Conservation (phyloP, 2,113 vertebrate genomes). For the Tragelaphus scriptus region DNA sequence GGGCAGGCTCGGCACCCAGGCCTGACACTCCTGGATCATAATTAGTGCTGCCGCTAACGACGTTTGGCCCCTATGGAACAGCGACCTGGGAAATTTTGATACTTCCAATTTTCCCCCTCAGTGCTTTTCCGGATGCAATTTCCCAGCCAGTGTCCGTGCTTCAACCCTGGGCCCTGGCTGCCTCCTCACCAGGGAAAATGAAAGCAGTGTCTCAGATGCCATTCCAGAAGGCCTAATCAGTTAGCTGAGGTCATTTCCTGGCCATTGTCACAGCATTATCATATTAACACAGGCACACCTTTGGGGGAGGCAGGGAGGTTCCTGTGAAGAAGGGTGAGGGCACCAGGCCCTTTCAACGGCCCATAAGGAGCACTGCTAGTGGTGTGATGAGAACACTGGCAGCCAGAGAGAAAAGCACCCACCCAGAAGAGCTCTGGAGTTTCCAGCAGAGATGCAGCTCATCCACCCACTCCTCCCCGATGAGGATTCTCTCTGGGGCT, state of each 20-base stretch:
- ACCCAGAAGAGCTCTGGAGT: background rate
- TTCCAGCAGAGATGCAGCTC: background rate
- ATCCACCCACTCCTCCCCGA: background rate
- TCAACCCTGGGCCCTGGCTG: background rate
- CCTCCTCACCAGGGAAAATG: conserved; percentile 41
- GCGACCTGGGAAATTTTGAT: conserved; percentile 58
- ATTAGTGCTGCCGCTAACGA: conserved; percentile 52
- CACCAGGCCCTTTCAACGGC: background rate
- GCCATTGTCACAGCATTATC: conserved; percentile 31
- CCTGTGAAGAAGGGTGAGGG: background rate
- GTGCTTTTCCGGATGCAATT: conserved; percentile 26
- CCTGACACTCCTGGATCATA: conserved; percentile 44
- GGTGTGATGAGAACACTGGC: background rate
- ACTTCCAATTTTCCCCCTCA: conserved; percentile 43
- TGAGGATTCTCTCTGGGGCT: background rate
- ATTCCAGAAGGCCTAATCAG: conserved; percentile 35
- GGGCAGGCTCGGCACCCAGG: conserved; percentile 6
- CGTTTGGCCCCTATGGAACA: conserved; percentile 47
- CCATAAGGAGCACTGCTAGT: background rate
- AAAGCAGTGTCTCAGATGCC: background rate
- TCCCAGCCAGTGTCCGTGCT: background rate
- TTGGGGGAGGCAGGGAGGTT: background rate
- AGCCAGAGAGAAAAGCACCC: background rate
- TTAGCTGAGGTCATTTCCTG: conserved; percentile 24
- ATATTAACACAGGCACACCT: conserved; percentile 32